phyloP scores from a whole-genome alignment of 2,797 vertebrate species.

The Enteromius treurensis region DNA sequence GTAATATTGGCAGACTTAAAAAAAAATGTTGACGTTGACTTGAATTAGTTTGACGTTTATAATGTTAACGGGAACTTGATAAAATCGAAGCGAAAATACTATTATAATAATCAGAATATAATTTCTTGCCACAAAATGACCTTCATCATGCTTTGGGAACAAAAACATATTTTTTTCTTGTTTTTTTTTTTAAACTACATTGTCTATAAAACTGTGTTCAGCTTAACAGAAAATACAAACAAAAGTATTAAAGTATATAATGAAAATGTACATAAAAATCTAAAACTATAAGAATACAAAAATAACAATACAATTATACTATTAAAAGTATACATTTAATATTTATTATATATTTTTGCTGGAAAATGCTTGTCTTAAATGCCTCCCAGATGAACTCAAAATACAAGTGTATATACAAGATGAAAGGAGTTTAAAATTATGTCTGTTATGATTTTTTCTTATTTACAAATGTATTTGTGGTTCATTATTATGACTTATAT shows the following conservation, averaged over 20 bases:
- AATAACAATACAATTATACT: background rate
- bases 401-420: background rate
- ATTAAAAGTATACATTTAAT: background rate
- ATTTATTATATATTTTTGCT: background rate
- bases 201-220: background rate
- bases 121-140: background rate
- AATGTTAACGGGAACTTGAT: conserved; percentile 10
- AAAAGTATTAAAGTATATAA: background rate
- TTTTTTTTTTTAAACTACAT: background rate
- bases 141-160: background rate
- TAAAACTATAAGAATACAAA: background rate
- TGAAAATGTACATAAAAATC: background rate
- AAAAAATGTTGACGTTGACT: background rate
- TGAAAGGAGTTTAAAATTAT: background rate
- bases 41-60: background rate
- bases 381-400: background rate
- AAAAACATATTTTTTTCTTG: background rate
- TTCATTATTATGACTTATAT: conserved; percentile 21
- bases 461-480: background rate
- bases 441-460: background rate
- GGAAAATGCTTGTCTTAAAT: conserved; percentile 15
- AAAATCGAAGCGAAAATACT: conserved; percentile 18
- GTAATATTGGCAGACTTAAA: conserved; percentile 1
- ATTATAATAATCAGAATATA: background rate
- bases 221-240: background rate